phyloP scores from a whole-genome alignment of 2,797 vertebrate species.

The Aplochiton taeniatus region DNA sequence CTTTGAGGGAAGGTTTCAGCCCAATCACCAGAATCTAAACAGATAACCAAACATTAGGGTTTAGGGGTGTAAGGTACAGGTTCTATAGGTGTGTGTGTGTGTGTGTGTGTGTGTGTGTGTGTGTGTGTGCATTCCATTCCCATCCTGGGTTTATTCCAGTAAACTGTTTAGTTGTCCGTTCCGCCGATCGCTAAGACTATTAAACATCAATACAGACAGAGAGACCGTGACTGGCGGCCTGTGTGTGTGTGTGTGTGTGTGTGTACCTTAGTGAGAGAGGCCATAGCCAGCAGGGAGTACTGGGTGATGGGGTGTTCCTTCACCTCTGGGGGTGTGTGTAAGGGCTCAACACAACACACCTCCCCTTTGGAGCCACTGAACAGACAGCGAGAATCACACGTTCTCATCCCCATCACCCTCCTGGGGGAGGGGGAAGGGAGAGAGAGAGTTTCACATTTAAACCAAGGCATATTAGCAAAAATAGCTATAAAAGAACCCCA shows the following conservation, averaged over 20 bases:
- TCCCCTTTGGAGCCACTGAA: constrained; percentile 98
- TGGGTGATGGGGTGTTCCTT: constrained; percentile 94
- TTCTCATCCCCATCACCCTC: constrained; percentile 96
- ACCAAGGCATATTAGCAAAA: no score
- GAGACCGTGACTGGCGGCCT: no score
- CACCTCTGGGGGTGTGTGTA: constrained; percentile 86
- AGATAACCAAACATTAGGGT: background rate
- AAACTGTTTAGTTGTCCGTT: no score
- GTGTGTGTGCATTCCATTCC: no score
- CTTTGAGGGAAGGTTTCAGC: constrained; percentile 93
- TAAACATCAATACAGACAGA: no score
- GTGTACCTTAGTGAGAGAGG: constrained; percentile 84
- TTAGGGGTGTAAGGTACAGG: background rate
- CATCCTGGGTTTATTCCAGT: no score
- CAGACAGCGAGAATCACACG: constrained; percentile 93
- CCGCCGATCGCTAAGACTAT: no score
- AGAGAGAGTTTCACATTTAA: no score
- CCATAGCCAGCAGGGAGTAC: constrained; percentile 93
- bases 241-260: background rate
- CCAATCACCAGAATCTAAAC: constrained; percentile 93
- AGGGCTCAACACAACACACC: constrained; percentile 93
- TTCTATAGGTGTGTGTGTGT: no score
- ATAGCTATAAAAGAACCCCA: no score
- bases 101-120: no score
- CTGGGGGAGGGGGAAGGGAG: constrained; percentile 58